Base-by-base conservation (phyloP, 2,797 vertebrate genomes). In the Spinus olivaceus region DNA sequence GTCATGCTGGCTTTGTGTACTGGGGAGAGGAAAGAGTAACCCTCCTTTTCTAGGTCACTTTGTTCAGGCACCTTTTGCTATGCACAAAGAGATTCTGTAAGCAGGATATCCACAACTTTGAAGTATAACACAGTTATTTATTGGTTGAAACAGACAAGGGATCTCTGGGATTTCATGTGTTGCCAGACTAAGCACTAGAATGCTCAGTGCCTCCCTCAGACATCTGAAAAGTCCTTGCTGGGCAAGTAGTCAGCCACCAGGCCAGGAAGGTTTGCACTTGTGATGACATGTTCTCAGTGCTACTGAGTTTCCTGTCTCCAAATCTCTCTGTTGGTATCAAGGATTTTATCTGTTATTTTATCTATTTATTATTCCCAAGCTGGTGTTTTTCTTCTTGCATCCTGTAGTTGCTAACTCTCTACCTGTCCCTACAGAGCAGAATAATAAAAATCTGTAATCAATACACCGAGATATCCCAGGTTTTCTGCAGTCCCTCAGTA, bases 11-110 rank as follows among this genome's bases (percentile, higher is more conserved):
- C 15, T 91, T 84, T 88, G 37, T 50, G 1, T 53, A 23, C 12
- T 72, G 53, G n/a, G 54, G 35, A 90, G 33, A 86, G 30, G 53
- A 79, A 90, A 73, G 1, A 6, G 33, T 50, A 72, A 69, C 59
- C 24, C 7, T 71, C 10, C 3, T 60, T 86, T 94, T 86, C 70
- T 50, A 61, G 78, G 66, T 89, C 54, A 61, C 46, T 91, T 91
- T 79, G 35, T 93, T 92, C 56, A 83, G 64, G 33, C 27, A 61
- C 46, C 14, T 47, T 94, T 76, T 57, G 27, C 54, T 91, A 65
- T 69, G 54, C 79, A 82, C 67, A 77, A 72, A 96, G 39, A 85
- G 80, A 87, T 35, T 89, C 81, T 57, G 21, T 57, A 50, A 95
- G 50, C 39, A 79, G 74, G 28, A 65, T 76, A 33, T 17, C 59